Percentiles rank a stretch among this genome's conserved stretches.
phyloP scores from a whole-genome alignment of 2,888 invertebrate genomes.

The Andricus curvator region DNA sequence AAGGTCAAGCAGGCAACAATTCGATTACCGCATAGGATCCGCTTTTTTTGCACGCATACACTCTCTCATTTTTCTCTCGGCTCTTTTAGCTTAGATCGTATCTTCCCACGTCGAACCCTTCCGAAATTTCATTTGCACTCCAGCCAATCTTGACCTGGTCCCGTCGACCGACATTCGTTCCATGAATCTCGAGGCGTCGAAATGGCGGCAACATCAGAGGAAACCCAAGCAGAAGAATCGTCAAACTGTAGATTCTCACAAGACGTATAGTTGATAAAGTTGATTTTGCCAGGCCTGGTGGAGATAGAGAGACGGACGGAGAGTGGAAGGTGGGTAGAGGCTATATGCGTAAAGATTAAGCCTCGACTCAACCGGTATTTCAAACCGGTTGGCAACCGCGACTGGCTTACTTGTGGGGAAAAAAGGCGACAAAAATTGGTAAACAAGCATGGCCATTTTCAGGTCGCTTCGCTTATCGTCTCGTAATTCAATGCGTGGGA shows the following conservation, averaged over 20 bases:
- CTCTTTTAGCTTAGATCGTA: neutral
- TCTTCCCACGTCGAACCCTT: constrained; percentile 2
- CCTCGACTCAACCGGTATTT: constrained; percentile 57
- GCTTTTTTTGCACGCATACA: neutral
- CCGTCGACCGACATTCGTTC: constrained; percentile 36
- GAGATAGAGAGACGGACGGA: constrained; percentile 37
- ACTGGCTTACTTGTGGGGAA: constrained; percentile 44
- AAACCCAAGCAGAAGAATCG: constrained; percentile 34
- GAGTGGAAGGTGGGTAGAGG: constrained; percentile 27
- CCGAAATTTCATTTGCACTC: constrained; percentile 23
- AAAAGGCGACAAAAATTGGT: constrained; percentile 60
- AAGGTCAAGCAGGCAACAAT: constrained; percentile 23
- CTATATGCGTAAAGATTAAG: constrained; percentile 21
- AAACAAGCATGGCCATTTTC: constrained; percentile 56
- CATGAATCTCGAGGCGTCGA: constrained; percentile 30
- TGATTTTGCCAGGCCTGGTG: constrained; percentile 40
- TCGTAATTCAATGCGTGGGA: constrained; percentile 41
- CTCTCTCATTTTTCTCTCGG: neutral
- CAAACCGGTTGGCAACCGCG: constrained; percentile 57
- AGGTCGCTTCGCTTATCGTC: constrained; percentile 43
- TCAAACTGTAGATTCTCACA: constrained; percentile 37
- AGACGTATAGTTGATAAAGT: constrained; percentile 29
- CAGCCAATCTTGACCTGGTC: constrained; percentile 30
- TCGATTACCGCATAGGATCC: neutral
- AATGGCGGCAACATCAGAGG: constrained; percentile 45